These are phyloP conservation scores for Astreopora myriophthalma DNA, from an alignment of 64 coral and sea anemone genomes.

Conservation along the genomic window DNA sequence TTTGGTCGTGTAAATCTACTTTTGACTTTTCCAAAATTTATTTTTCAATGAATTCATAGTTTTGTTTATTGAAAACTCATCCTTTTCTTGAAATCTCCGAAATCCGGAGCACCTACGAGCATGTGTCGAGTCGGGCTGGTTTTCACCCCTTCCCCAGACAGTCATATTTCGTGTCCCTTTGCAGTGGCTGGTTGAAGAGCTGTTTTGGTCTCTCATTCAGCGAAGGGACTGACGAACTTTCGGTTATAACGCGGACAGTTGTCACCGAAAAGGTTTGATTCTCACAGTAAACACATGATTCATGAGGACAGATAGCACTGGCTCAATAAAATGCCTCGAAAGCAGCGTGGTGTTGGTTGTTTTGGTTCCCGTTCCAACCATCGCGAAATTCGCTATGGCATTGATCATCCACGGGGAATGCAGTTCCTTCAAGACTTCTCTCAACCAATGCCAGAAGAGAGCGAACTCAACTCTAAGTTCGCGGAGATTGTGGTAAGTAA, in stretches of 20 bases:
- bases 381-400: constrained; percentile 98
- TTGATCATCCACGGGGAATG: constrained; percentile 79
- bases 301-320: constrained; percentile 1
- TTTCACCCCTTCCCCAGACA: not conserved
- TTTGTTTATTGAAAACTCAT: not conserved
- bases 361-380: constrained; percentile 90
- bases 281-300: constrained; percentile 8
- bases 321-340: constrained; percentile 83
- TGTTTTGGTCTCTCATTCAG: constrained; percentile 22
- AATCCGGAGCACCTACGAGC: not conserved
- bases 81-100: not conserved
- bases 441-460: constrained; percentile 96
- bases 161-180: not conserved
- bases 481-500: constrained; percentile 97
- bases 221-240: not conserved
- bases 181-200: not conserved
- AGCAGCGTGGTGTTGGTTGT: constrained; percentile 71
- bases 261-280: not conserved
- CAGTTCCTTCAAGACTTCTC: constrained; percentile 90
- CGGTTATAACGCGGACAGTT: not conserved
- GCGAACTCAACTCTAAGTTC: constrained; percentile 97
- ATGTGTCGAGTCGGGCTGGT: not conserved
- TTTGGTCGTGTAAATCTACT: not conserved
- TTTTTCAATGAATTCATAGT: not conserved
- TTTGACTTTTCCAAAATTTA: not conserved